Percentiles rank a stretch among this genome's conserved stretches.
Evolutionary conservation across 2,797 vertebrate genomes (phyloP).

Genomic region (Denticeps clupeoides): DNA sequence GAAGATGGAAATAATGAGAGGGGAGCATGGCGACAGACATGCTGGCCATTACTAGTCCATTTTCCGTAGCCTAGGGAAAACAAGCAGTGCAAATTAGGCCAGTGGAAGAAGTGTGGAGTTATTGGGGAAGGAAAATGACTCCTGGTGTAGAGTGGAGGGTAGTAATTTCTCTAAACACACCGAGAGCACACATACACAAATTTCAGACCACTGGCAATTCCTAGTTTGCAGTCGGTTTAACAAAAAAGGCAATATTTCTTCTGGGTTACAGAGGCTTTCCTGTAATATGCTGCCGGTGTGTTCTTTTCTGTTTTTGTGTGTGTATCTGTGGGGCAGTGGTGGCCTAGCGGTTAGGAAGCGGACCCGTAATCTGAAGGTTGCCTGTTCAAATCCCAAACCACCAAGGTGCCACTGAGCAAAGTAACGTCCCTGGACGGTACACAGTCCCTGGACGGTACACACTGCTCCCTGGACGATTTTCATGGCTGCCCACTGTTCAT

Average conservation of each 20-base stretch:
- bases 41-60: slow-evolving; percentile 24
- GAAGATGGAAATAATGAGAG: slow-evolving; percentile 46
- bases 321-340: background rate
- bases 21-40: slow-evolving; percentile 16
- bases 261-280: too few relatives aligned
- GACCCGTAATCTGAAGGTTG: background rate
- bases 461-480: too few relatives aligned
- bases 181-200: background rate
- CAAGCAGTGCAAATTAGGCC: slow-evolving; percentile 42
- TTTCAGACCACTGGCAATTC: too few relatives aligned
- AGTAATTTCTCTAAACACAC: slow-evolving; percentile 32
- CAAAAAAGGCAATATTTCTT: too few relatives aligned
- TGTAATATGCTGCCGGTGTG: too few relatives aligned
- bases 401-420: background rate
- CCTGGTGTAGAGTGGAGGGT: slow-evolving; percentile 27
- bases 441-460: too few relatives aligned
- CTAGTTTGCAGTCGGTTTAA: too few relatives aligned
- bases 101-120: slow-evolving; percentile 26
- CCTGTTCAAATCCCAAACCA: background rate
- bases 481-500: too few relatives aligned
- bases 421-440: too few relatives aligned
- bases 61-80: slow-evolving; percentile 41
- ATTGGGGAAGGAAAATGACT: slow-evolving; percentile 30
- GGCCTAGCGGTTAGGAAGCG: background rate
- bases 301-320: too few relatives aligned